Base-by-base conservation (phyloP, 1,140 invertebrate species). In the Temnothorax longispinosus region DNA sequence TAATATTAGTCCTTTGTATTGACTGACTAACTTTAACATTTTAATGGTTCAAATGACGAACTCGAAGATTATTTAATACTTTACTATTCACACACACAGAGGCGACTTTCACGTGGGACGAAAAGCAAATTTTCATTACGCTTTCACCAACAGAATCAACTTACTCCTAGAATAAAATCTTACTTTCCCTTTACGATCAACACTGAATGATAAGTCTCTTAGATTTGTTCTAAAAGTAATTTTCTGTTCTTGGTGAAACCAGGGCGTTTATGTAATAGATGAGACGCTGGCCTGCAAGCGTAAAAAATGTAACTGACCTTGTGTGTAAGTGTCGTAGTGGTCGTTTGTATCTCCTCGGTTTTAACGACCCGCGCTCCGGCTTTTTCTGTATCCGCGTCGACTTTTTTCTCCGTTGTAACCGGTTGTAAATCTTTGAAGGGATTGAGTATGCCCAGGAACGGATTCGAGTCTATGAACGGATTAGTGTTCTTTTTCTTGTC, bases 391-490 rank as follows among this genome's bases (percentile, higher is more conserved):
- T 86, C 92, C 3, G 84, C 76, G 38, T 93, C 89, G n/a, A 87
- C 86, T 62, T 92, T 93, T 69, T 91, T 91, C 44, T 93, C 92
- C 10, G 72, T 87, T 81, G 72, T 71, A n/a, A 78, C 62, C 4
- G 71, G 13, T n/a, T 84, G 52, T 62, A 92, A 52, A n/a, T 95
- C 94, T 75, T 93, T 96, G 65, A 95, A 94, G n/a, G 94, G 95
- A 91, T 95, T 95, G 3, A 95, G 89, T 64, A 94, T 67, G 2
- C 94, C 94, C 18, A 95, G 86, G 85, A 96, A 96, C 35, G 96
- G 96, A 94, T 96, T 96, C 15, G 95, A 95, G 88, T 96, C 94
- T 76, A 96, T 96, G 81, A 96, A 96, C 18, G 96, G 96, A 93
- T 96, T 96, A 0, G 95, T 96, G 85, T 94, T 94, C 47, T 89